Evolutionary conservation across 2,888 invertebrate species (phyloP), one percentile per base, ranked within the genome.

Genomic region (Choreutis nemorana): DNA sequence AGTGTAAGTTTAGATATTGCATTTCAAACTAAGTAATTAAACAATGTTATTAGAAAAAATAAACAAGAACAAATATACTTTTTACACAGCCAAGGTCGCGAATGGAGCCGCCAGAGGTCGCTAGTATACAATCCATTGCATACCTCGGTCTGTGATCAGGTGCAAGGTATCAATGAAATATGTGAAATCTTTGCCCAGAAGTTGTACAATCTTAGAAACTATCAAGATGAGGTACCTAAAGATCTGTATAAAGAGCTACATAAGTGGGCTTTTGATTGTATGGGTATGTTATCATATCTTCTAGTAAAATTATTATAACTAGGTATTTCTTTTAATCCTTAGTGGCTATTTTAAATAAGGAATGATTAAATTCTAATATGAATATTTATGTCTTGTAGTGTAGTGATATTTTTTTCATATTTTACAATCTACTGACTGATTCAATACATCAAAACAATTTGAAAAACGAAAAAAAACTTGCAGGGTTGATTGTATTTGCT

Each of bases 191-290:
- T 77, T 15, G 46, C 57, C 1, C 45, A 48, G 25, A 81, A 83
- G 46, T 61, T 87, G 27, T 65, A 77, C 35, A 68, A 62, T 26
- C 59, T 82, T 14, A 72, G 84, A 24, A 86, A 86, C 50, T 72
- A 81, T 32, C 86, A 86, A 45, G 84, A 85, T 31, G 86, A 87
- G 57, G 75, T 88, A 23, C 60, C 81, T 1, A 63, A 64, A 21
- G 75, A 82, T 45, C 78, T 87, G 38, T 65, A 75, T 26, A 73
- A 77, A 32, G 84, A 86, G 45, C 50, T 87, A 14, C 81, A 82
- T 44, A 86, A 86, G 48, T 89, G 89, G 88, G 79, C 83, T 26
- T 70, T 87, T 40, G 87, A 89, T 62, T 85, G 86, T 61, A 73
- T 83, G 51, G 82, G 80, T 67, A 45, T 58, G 62, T 34, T 26